Conservation (phyloP, 2,113 vertebrate species). For the Sakesphorus luctuosus region DNA sequence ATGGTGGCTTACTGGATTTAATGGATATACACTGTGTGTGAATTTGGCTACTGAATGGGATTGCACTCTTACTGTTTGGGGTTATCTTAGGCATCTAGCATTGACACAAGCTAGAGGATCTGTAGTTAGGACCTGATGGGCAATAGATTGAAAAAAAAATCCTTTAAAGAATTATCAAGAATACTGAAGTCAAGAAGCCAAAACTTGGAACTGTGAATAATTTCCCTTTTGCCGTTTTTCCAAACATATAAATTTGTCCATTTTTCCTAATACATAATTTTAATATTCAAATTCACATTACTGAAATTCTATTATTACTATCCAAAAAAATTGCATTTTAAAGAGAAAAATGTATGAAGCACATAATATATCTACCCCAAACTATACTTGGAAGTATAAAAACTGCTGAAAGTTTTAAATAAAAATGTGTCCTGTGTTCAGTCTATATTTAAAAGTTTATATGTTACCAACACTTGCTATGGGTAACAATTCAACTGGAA, state of each 20-base stretch:
- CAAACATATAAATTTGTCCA: background rate
- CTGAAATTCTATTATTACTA: background rate
- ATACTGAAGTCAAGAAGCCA: background rate
- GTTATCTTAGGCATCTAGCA: background rate
- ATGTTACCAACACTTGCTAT: background rate
- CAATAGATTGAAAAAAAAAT: background rate
- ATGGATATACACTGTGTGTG: background rate
- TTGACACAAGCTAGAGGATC: background rate
- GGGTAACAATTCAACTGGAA: background rate
- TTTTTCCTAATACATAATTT: background rate
- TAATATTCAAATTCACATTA: background rate
- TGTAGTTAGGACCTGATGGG: background rate
- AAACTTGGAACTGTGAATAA: background rate
- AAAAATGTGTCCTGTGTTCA: background rate
- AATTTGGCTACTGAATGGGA: conserved; percentile 5
- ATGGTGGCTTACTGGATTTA: background rate
- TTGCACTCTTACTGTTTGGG: background rate
- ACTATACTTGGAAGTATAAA: background rate
- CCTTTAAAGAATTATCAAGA: background rate
- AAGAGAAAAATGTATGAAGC: background rate
- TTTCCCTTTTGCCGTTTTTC: background rate
- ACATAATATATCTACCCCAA: background rate
- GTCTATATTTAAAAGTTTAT: background rate
- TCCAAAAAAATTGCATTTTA: background rate
- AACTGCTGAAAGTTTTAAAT: background rate